These are phyloP conservation scores for Vidua chalybeata DNA, from an alignment of 2,113 vertebrate genomes.

Conservation along the genomic window DNA sequence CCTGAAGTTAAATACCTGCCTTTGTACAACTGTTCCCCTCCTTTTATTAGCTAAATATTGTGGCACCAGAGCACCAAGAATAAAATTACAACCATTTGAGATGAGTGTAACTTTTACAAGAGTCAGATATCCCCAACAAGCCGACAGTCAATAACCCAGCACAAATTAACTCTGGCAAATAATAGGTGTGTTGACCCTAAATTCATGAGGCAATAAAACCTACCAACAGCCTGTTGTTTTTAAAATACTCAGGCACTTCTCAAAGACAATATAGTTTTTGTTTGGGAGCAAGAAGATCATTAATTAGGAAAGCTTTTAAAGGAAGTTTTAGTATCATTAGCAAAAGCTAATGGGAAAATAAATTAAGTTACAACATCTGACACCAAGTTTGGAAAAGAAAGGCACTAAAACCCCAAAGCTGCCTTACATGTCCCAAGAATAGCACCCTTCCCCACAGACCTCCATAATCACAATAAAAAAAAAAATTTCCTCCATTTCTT, in stretches of 20 bases:
- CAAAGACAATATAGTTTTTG: slow-evolving; percentile 30
- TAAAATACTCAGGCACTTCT: slow-evolving; percentile 31
- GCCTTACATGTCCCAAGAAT: neutral
- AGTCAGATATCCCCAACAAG: slow-evolving; percentile 35
- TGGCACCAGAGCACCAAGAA: neutral
- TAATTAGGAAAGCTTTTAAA: slow-evolving; percentile 34
- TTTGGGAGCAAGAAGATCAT: slow-evolving; percentile 10
- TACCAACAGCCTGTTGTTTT: neutral
- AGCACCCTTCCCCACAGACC: neutral
- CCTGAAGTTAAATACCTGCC: slow-evolving; percentile 6
- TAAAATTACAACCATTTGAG: slow-evolving; percentile 16
- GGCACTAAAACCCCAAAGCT: neutral
- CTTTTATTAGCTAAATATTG: slow-evolving; percentile 15
- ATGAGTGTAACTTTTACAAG: slow-evolving; percentile 39
- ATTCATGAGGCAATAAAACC: slow-evolving; percentile 47
- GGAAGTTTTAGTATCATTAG: slow-evolving; percentile 40
- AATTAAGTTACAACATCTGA: slow-evolving; percentile 25
- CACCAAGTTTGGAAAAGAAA: neutral
- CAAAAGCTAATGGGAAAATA: slow-evolving; percentile 41
- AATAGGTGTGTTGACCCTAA: slow-evolving; percentile 59
- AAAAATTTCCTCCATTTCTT: slow-evolving; percentile 6
- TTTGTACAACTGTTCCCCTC: neutral
- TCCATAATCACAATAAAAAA: neutral
- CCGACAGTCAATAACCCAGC: slow-evolving; percentile 20
- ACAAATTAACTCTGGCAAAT: slow-evolving; percentile 55